Percentiles rank a stretch among this genome's conserved stretches.
Evolutionary conservation across 1,140 invertebrate species (phyloP).

Genomic region (Lerema accius): DNA sequence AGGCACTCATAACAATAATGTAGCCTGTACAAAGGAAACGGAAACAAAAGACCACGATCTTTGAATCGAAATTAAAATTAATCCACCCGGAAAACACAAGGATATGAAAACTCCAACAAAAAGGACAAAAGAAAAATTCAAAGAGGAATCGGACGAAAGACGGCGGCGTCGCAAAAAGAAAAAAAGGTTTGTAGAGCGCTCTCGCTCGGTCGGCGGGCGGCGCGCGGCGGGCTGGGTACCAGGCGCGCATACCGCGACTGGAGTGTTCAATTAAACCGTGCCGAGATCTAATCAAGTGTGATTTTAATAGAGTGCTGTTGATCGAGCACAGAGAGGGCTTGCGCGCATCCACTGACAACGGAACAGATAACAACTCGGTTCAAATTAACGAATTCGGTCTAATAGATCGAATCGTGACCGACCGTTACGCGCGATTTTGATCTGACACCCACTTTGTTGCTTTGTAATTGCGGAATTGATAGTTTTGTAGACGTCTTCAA

Average conservation of each 20-base stretch:
- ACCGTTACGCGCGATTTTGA: conserved; percentile 33
- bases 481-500: conserved; percentile 8
- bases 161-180: conserved; percentile 53
- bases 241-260: conserved; percentile 58
- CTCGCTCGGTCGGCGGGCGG: conserved; percentile 42
- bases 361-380: conserved; percentile 38
- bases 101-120: conserved; percentile 72
- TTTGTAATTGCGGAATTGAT: conserved; percentile 7
- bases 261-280: conserved; percentile 69
- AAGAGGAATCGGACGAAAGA: conserved; percentile 58
- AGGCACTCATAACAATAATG: conserved; percentile 13
- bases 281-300: conserved; percentile 73
- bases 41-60: conserved; percentile 40
- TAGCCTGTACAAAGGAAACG: conserved; percentile 38
- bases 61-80: conserved; percentile 76
- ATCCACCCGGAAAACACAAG: conserved; percentile 72
- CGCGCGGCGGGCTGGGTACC: conserved; percentile 50
- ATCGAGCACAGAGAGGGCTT: conserved; percentile 40
- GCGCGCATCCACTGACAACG: conserved; percentile 31
- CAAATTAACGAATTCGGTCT: conserved; percentile 38
- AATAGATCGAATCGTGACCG: conserved; percentile 33
- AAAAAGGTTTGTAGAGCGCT: conserved; percentile 51
- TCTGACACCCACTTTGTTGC: background rate
- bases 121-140: conserved; percentile 67
- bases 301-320: conserved; percentile 70